Evolutionary conservation across 1,140 invertebrate species (phyloP).

Genomic region (Sweltsa coloradensis): DNA sequence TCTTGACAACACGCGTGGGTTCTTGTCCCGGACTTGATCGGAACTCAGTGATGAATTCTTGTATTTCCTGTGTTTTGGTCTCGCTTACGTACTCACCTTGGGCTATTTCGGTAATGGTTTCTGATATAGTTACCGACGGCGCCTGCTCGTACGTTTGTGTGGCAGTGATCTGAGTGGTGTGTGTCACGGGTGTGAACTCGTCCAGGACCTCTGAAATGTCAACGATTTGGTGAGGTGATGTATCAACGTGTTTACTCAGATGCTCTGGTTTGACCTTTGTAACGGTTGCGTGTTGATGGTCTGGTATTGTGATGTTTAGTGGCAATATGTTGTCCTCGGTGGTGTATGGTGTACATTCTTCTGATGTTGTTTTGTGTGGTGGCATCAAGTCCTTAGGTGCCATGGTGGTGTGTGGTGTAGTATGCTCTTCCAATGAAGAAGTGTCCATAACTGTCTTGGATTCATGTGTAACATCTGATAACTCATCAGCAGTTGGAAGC

Average conservation of each 20-base stretch:
- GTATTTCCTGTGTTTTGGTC: conserved; percentile 3
- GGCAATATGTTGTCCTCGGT: not conserved
- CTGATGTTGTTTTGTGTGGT: not conserved
- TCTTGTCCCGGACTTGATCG: too few species aligned
- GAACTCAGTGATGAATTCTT: not conserved
- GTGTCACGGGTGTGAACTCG: conserved; percentile 11
- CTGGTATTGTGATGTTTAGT: conserved; percentile 8
- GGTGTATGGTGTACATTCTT: not conserved
- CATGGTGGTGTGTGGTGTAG: too few species aligned
- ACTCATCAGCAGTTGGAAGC: conserved; percentile 9
- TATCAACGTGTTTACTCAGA: conserved; percentile 5
- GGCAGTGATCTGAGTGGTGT: conserved; percentile 15
- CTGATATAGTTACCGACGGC: conserved; percentile 12
- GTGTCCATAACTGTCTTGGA: too few species aligned
- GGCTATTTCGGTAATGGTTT: conserved; percentile 16
- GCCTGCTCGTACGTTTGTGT: conserved; percentile 13
- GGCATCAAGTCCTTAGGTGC: too few species aligned
- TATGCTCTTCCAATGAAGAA: too few species aligned
- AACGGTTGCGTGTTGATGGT: conserved; percentile 11
- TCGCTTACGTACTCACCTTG: conserved; percentile 15
- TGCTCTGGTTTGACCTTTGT: conserved; percentile 16
- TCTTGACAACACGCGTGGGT: too few species aligned
- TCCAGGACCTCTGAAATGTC: conserved; percentile 16
- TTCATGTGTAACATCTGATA: too few species aligned
- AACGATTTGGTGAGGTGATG: conserved; percentile 15